Percentiles rank a stretch among this genome's conserved stretches.
These are phyloP conservation scores for Sarcophaga peregrina DNA, from an alignment of 1,140 invertebrate genomes.

Conservation along the genomic window DNA sequence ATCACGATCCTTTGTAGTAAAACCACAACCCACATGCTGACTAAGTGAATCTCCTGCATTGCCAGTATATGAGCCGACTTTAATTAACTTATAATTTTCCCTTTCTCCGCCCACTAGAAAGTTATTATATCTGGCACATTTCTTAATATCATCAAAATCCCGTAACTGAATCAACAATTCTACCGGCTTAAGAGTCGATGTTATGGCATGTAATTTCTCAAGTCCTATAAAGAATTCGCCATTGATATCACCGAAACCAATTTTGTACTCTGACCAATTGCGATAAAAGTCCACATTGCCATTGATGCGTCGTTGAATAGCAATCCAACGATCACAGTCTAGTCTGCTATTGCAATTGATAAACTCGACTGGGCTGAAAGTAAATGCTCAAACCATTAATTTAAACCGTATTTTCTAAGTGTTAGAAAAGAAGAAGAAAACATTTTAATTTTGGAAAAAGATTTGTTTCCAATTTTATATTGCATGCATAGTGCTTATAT, in stretches of 20 bases:
- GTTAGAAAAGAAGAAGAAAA: too few species aligned
- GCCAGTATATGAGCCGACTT: not conserved
- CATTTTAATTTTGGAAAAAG: too few species aligned
- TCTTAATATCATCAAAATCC: not conserved
- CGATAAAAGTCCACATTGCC: slow-evolving; percentile 16
- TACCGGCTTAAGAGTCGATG: not conserved
- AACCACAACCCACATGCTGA: not conserved
- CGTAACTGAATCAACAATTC: not conserved
- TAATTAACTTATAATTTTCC: not conserved
- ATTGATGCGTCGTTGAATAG: slow-evolving; percentile 10
- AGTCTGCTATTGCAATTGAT: not conserved
- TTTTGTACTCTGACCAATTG: slow-evolving; percentile 9
- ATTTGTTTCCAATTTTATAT: too few species aligned
- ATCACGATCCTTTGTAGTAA: not conserved
- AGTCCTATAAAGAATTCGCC: slow-evolving; percentile 27
- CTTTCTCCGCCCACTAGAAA: slow-evolving; percentile 11
- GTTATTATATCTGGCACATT: not conserved
- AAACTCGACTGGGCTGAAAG: too few species aligned
- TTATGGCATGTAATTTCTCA: not conserved
- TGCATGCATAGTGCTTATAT: too few species aligned
- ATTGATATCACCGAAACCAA: not conserved
- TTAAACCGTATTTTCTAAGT: too few species aligned
- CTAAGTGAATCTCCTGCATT: not conserved
- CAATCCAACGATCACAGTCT: not conserved
- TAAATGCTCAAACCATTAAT: too few species aligned